Percentiles rank a stretch among this genome's conserved stretches.
phyloP scores from a whole-genome alignment of 1,140 invertebrate genomes.

The Musca domestica region DNA sequence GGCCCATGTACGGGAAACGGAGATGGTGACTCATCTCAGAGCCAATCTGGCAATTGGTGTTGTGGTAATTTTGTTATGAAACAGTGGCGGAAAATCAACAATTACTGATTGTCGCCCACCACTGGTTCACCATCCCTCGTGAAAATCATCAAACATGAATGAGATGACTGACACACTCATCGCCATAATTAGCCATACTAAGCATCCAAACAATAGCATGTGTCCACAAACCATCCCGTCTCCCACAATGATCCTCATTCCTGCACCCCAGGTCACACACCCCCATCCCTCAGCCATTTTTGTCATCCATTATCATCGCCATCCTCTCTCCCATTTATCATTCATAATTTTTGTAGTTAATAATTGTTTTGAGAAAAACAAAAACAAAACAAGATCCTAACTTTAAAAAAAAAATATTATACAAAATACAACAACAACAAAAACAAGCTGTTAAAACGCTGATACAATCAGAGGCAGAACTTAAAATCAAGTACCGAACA shows the following conservation, averaged over 20 bases:
- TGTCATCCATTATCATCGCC: background rate
- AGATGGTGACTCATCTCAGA: slow-evolving; percentile 21
- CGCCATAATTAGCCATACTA: background rate
- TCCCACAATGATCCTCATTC: too few species aligned
- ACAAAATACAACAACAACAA: background rate
- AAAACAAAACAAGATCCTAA: background rate
- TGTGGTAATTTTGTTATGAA: slow-evolving; percentile 60
- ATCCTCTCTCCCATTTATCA: background rate
- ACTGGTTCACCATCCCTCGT: background rate
- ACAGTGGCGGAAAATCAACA: slow-evolving; percentile 59
- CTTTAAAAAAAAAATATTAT: background rate
- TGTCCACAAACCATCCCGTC: too few species aligned
- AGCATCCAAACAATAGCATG: too few species aligned
- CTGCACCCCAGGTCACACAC: too few species aligned
- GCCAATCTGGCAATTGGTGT: slow-evolving; percentile 58
- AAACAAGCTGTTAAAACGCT: slow-evolving; percentile 18
- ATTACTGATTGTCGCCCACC: slow-evolving; percentile 39
- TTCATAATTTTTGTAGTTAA: background rate
- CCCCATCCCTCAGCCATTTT: background rate
- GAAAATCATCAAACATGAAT: slow-evolving; percentile 17
- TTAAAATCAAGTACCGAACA: too few species aligned
- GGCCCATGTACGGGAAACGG: background rate
- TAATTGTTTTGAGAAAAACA: background rate
- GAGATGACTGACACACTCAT: background rate
- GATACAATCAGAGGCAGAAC: slow-evolving; percentile 5